Evolutionary conservation across 2,113 vertebrate genomes (phyloP).

Genomic region (Amblyopsis rosae): DNA sequence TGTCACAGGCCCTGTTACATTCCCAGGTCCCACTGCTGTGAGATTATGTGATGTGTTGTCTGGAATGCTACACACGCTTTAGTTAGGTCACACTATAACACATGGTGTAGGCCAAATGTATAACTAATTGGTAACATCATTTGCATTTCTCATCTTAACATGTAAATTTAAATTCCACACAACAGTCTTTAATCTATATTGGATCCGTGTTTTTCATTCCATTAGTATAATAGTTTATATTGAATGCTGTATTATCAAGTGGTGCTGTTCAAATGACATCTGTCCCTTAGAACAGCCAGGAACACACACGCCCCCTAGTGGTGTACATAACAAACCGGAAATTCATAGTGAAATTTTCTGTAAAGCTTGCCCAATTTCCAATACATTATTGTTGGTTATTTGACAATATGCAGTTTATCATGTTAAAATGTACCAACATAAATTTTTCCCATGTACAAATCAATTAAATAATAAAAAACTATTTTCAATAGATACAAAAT

Average conservation of each 20-base stretch:
- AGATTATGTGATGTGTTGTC: background rate
- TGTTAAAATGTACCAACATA: background rate
- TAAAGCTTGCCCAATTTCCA: background rate
- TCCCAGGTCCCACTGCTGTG: slow-evolving; percentile 24
- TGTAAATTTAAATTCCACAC: background rate
- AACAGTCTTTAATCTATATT: background rate
- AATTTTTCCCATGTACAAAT: background rate
- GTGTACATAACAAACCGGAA: background rate
- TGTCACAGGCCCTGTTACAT: slow-evolving; percentile 15
- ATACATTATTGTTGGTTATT: background rate
- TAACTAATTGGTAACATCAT: background rate
- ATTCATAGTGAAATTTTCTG: too few relatives aligned
- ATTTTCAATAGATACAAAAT: too few relatives aligned
- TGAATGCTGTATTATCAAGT: background rate
- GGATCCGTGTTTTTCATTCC: background rate
- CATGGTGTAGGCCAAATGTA: background rate
- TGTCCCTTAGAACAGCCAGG: slow-evolving; percentile 1
- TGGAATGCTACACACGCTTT: background rate
- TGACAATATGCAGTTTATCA: too few relatives aligned
- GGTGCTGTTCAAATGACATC: background rate
- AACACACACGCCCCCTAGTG: slow-evolving; percentile 56
- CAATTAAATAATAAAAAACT: too few relatives aligned
- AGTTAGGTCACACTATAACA: background rate
- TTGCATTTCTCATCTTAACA: background rate
- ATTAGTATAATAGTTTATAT: too few relatives aligned